These are phyloP conservation scores for Cheilosia vernalis DNA, from an alignment of 2,888 invertebrate species.

Conservation along the genomic window DNA sequence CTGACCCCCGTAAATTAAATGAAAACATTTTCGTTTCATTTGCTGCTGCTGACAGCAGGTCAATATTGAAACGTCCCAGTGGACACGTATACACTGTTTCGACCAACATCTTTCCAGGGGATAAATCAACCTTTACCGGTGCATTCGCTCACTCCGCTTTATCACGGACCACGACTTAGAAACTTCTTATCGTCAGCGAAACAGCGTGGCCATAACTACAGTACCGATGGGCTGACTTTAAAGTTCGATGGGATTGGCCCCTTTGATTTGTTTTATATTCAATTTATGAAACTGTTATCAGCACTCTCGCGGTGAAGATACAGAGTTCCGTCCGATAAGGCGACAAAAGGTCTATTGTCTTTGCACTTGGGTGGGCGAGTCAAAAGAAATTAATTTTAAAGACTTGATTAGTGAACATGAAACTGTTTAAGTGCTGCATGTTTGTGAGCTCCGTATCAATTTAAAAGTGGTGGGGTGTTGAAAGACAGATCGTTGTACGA, in stretches of 20 bases:
- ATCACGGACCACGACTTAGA: slow-evolving; percentile 45
- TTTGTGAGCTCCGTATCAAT: background rate
- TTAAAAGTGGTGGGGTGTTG: background rate
- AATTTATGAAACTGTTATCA: slow-evolving; percentile 43
- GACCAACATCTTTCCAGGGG: slow-evolving; percentile 11
- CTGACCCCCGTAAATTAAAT: slow-evolving; percentile 55
- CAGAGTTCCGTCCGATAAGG: slow-evolving; percentile 65
- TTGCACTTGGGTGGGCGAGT: slow-evolving; percentile 58
- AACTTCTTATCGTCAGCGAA: slow-evolving; percentile 51
- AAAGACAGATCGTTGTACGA: background rate
- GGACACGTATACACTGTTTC: background rate
- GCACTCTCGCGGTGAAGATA: slow-evolving; percentile 28
- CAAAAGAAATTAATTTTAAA: slow-evolving; percentile 52
- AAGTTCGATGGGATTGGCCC: slow-evolving; percentile 50
- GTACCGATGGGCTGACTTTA: slow-evolving; percentile 39
- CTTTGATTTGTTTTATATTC: slow-evolving; percentile 54
- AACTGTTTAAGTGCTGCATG: background rate
- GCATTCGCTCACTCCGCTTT: slow-evolving; percentile 2
- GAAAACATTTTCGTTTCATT: slow-evolving; percentile 54
- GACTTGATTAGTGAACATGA: slow-evolving; percentile 31
- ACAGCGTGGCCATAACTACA: slow-evolving; percentile 9
- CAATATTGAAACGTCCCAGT: background rate
- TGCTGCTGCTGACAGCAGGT: slow-evolving; percentile 14
- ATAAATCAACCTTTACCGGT: background rate
- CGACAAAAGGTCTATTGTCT: slow-evolving; percentile 67